These are phyloP conservation scores for Gallinago undulata DNA, from an alignment of 2,113 vertebrate species.

Conservation along the genomic window DNA sequence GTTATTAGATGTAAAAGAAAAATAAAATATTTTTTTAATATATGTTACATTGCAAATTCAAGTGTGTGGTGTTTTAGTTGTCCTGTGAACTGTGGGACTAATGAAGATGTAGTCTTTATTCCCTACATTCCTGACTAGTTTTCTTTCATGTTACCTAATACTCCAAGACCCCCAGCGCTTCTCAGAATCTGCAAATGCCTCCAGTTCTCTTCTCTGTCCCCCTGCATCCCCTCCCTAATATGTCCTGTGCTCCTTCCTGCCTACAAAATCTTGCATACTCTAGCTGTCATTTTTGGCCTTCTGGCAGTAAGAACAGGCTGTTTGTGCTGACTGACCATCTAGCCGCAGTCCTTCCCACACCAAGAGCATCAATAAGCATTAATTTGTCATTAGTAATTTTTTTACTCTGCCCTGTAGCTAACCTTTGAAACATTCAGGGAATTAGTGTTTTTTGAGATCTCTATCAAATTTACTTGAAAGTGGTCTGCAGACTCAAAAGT, in stretches of 20 bases:
- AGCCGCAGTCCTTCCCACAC: neutral
- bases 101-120: neutral
- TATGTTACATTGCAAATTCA: neutral
- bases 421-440: neutral
- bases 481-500: neutral
- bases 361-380: neutral
- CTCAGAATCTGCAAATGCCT: neutral
- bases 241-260: neutral
- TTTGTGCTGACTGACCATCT: neutral
- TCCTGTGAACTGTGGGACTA: neutral
- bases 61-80: neutral
- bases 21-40: neutral
- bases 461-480: neutral
- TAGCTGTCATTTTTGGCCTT: neutral
- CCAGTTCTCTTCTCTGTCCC: neutral
- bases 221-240: neutral
- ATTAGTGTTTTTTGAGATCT: neutral
- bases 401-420: neutral
- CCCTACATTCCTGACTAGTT: neutral
- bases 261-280: neutral
- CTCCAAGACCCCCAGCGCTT: neutral
- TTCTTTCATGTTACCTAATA: neutral
- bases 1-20: neutral
- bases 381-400: neutral
- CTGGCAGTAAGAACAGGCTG: neutral